Base-by-base conservation (phyloP, 2,797 vertebrate genomes). In the Bufotes viridis region DNA sequence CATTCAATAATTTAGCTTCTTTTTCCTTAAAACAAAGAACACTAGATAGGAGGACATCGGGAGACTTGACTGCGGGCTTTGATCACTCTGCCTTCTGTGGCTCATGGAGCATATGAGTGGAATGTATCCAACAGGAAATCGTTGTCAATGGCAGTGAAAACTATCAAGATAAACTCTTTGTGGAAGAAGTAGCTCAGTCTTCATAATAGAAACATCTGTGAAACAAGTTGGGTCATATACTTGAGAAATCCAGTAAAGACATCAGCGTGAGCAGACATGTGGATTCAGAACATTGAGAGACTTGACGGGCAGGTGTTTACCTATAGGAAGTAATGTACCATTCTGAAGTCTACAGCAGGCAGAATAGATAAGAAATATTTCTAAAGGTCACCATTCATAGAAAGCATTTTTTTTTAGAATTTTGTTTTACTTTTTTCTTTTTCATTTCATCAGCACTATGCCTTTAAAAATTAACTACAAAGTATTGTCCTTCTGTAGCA, bases 111-210 rank as follows among this genome's bases (percentile, higher is more conserved):
- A 53, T 81, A 72, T 81, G 63, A 86, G 29, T 81, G 85, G 78
- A 87, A 87, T 87, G 78, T 61, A n/a, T 87, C 85, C 78, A 87
- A 87, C 65, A 87, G 85, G 78, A 87, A 87, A 70, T 80, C 78
- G n/a, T 87, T 87, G 78, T 87, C 78, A 81, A 63, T 87, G 53
- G 69, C 53, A 74, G 78, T 81, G 78, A 87, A 87, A 81, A 74
- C 85, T 74, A 74, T 81, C 65, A 81, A 87, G 85, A 87, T 81
- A 87, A 87, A 87, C 65, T 81, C 72, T 76, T 85, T 78, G 83
- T 76, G 83, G 83, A 85, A 85, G 72, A 53, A 76, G 83, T 57
- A 70, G 55, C 67, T 81, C 69, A 57, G 49, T 57, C 67, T 70
- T 72, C 63, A 70, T 58, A 55, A 51, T 42, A 60, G 76, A 29